Conservation (phyloP, 2,888 invertebrate genomes). For the Escarpia spicata region DNA sequence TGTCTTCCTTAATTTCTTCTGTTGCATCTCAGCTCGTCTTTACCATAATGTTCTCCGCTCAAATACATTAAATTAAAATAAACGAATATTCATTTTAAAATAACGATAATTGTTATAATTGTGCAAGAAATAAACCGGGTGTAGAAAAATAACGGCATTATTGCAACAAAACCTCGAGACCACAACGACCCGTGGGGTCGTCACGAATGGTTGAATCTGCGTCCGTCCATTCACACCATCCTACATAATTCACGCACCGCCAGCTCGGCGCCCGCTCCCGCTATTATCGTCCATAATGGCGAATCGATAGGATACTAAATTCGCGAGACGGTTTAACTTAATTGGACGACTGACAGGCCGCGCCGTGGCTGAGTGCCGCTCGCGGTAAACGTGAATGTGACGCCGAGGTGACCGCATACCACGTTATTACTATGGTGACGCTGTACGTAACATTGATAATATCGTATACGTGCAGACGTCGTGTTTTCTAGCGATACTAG, state of each 20-base stretch:
- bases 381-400: not conserved
- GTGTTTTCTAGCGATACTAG: not conserved
- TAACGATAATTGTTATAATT: not conserved
- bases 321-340: not conserved
- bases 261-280: not conserved
- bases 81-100: not conserved
- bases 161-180: not conserved
- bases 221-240: not conserved
- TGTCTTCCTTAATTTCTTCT: not conserved
- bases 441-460: not conserved
- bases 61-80: not conserved
- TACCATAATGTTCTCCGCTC: not conserved
- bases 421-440: not conserved
- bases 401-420: not conserved
- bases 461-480: not conserved
- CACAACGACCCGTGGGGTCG: not conserved
- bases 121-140: not conserved
- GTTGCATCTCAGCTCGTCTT: not conserved
- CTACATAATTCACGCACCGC: not conserved
- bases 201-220: not conserved
- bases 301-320: not conserved
- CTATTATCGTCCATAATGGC: not conserved
- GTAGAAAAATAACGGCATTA: not conserved
- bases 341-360: not conserved
- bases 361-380: not conserved